These are phyloP conservation scores for Fistularia tabacaria DNA, from an alignment of 2,797 vertebrate genomes.

Conservation along the genomic window DNA sequence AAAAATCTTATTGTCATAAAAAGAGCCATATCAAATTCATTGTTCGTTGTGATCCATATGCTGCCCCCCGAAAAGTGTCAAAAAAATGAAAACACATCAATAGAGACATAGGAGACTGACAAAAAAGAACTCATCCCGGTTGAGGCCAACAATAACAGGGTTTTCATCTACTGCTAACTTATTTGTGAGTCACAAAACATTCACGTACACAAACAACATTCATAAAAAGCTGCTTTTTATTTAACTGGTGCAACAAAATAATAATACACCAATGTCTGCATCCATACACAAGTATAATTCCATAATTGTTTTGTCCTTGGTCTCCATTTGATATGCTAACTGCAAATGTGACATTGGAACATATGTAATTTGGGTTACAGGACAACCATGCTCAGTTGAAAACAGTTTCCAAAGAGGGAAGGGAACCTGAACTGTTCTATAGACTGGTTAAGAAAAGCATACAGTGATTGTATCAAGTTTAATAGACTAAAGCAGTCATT, in stretches of 20 bases:
- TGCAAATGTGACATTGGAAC: slow-evolving; percentile 30
- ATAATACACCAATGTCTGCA: slow-evolving; percentile 52
- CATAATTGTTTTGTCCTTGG: slow-evolving; percentile 40
- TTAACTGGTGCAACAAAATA: slow-evolving; percentile 62
- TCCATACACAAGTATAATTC: slow-evolving; percentile 55
- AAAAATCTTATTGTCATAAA: too few relatives aligned
- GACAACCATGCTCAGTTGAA: slow-evolving; percentile 25
- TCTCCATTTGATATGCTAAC: slow-evolving; percentile 27
- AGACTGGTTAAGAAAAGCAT: slow-evolving; percentile 30
- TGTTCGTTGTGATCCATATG: too few relatives aligned
- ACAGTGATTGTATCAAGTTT: slow-evolving; percentile 56
- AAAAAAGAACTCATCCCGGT: too few relatives aligned
- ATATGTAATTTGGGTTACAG: slow-evolving; percentile 27
- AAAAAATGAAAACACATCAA: too few relatives aligned
- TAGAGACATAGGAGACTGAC: too few relatives aligned
- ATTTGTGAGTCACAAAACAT: too few relatives aligned
- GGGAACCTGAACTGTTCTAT: slow-evolving; percentile 41
- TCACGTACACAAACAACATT: too few relatives aligned
- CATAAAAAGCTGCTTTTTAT: slow-evolving; percentile 65
- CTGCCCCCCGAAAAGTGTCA: too few relatives aligned
- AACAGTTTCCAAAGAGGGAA: slow-evolving; percentile 34
- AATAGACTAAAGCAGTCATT: slow-evolving; percentile 41
- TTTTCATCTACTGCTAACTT: too few relatives aligned
- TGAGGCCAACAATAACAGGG: too few relatives aligned
- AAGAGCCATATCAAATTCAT: too few relatives aligned